Percentiles rank a stretch among this genome's conserved stretches.
Evolutionary conservation across 2,797 vertebrate species (phyloP).

Genomic region (Gallirallus australis): DNA sequence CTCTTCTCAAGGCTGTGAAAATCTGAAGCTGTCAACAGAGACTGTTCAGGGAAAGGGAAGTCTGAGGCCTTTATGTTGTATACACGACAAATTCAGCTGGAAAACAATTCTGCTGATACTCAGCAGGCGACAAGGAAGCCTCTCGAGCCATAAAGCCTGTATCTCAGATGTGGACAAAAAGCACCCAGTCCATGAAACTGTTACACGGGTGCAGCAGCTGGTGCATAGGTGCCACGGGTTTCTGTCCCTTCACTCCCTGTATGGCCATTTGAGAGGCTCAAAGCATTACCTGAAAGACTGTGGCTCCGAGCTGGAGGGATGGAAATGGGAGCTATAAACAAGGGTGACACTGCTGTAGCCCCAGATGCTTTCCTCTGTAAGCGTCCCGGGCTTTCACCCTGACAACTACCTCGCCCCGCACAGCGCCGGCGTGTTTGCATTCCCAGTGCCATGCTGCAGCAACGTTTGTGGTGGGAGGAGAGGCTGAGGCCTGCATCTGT

Average conservation of each 20-base stretch:
- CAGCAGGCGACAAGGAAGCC: background rate
- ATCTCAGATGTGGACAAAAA: background rate
- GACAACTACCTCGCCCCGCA: background rate
- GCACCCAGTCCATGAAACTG: background rate
- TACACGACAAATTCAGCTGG: background rate
- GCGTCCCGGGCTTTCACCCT: background rate
- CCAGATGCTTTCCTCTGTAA: background rate
- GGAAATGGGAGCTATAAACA: background rate
- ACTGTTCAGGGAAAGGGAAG: background rate
- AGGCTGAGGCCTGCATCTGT: background rate
- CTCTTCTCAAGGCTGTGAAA: constrained; percentile 1
- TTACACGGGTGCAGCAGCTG: background rate
- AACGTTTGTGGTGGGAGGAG: background rate
- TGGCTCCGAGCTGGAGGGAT: background rate
- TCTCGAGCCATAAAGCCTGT: background rate
- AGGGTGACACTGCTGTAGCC: background rate
- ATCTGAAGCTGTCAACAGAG: background rate
- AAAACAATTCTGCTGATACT: background rate
- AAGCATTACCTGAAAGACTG: background rate
- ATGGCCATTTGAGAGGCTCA: background rate
- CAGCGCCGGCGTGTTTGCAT: rapidly evolving
- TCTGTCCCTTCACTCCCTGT: background rate
- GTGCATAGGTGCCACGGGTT: background rate
- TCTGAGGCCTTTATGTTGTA: background rate
- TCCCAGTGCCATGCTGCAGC: background rate